Evolutionary conservation across 2,113 vertebrate species (phyloP).

Genomic region (Clarias macrocephalus): DNA sequence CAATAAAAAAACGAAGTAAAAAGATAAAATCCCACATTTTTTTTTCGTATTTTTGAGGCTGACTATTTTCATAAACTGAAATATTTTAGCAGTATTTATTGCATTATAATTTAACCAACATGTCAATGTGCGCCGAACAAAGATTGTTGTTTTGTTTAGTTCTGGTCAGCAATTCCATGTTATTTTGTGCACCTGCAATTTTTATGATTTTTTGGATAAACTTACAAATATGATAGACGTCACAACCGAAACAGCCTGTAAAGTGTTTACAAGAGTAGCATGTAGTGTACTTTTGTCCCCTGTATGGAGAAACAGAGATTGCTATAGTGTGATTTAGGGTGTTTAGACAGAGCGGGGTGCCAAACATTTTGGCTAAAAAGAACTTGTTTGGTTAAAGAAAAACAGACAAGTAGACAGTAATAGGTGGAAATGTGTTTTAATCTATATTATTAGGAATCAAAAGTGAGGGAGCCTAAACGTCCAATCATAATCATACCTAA

Average conservation of each 20-base stretch:
- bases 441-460: neutral
- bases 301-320: neutral
- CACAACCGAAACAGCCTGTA: neutral
- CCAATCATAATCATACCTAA: no score
- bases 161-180: neutral
- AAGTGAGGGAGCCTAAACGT: no score
- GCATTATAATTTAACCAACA: neutral
- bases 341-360: neutral
- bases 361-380: neutral
- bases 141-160: neutral
- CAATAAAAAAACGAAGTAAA: neutral
- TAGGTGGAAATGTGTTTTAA: neutral
- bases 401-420: neutral
- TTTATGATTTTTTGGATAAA: neutral
- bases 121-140: neutral
- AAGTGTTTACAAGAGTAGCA: neutral
- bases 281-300: neutral
- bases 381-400: neutral
- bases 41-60: neutral
- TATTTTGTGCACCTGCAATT: neutral
- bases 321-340: neutral
- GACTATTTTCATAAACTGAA: neutral
- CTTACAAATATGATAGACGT: neutral
- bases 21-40: neutral
- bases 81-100: neutral